A percentile compares a stretch with the other conserved stretches of the same genome.
Conservation (phyloP, 2,888 invertebrate species). For the Saturnia japonica region DNA sequence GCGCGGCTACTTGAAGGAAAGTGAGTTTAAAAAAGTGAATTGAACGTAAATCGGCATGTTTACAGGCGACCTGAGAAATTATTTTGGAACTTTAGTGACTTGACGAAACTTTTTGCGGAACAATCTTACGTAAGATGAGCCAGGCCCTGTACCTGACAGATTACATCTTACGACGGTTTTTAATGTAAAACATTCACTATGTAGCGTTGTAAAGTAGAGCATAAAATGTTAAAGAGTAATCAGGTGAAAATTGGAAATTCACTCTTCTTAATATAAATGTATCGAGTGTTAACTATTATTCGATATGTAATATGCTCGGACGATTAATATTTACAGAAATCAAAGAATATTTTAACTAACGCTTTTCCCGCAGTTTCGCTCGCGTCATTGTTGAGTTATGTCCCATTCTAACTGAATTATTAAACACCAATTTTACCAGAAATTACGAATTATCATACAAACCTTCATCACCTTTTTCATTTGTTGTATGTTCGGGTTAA, state of each 20-base stretch:
- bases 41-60: conserved; percentile 65
- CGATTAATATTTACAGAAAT: too few species aligned
- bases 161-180: conserved; percentile 47
- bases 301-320: too few species aligned
- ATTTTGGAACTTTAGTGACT: conserved; percentile 68
- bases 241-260: neutral
- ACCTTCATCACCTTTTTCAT: too few species aligned
- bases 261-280: neutral
- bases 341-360: too few species aligned
- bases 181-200: conserved; percentile 23
- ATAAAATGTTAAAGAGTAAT: neutral
- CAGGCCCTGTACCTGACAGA: conserved; percentile 45
- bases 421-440: too few species aligned
- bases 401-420: too few species aligned
- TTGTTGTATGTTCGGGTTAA: too few species aligned
- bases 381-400: too few species aligned
- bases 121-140: conserved; percentile 59
- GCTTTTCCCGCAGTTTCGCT: too few species aligned
- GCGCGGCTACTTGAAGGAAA: conserved; percentile 51
- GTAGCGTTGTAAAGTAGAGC: neutral
- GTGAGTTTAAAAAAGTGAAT: conserved; percentile 54
- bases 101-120: conserved; percentile 60
- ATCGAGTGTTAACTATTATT: neutral
- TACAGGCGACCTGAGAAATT: conserved; percentile 59
- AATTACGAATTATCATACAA: too few species aligned